Evolutionary conservation across 2,113 vertebrate genomes (phyloP), one percentile per base, ranked within the genome.

Genomic region (Indicator indicator): DNA sequence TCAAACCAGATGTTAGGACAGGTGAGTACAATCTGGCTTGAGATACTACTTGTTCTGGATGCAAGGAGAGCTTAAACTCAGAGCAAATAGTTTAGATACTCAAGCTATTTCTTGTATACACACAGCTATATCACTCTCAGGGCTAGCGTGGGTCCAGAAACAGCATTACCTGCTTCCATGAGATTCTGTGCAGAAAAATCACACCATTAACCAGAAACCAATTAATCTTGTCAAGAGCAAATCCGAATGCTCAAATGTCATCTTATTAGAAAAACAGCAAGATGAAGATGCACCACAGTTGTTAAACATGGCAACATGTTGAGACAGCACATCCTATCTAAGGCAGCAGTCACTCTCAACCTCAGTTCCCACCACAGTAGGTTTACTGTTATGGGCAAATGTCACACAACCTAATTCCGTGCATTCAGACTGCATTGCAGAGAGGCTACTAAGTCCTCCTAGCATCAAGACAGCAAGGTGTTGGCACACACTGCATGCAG

Each of bases 351-450:
- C 21, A 42, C 55, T 32, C 26, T 56, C 32, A 54, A 54, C 4
- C 24, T 27, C 68, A 59, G 36, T 23, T 19, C 27, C 50, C 32
- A 54, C 48, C 4, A 3, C 4, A 8, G 58, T 2, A 23, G 16
- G 24, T 18, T 63, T 38, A 21, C 21, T 62, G 52, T n/a, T 56
- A 36, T 44, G 48, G 59, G 48, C 55, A 62, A 38, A 4, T 5
- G 60, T 32, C 36, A 78, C 36, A 36, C 30, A 44, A 30, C 26
- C 21, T 7, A 26, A 38, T 44, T 48, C 30, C 42, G 52, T 0
- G 1, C 19, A 26, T 52, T 62, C 30, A 56, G 16, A 56, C 16
- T 0, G 0, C 26, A 11, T 1, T 55, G 59, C n/a, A 50, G 8
- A 42, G 2, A 40, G 42, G 30, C n/a, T 70, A 59, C 1, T 0